Conservation (phyloP, 2,113 vertebrate genomes). For the Oncorhynchus keta region DNA sequence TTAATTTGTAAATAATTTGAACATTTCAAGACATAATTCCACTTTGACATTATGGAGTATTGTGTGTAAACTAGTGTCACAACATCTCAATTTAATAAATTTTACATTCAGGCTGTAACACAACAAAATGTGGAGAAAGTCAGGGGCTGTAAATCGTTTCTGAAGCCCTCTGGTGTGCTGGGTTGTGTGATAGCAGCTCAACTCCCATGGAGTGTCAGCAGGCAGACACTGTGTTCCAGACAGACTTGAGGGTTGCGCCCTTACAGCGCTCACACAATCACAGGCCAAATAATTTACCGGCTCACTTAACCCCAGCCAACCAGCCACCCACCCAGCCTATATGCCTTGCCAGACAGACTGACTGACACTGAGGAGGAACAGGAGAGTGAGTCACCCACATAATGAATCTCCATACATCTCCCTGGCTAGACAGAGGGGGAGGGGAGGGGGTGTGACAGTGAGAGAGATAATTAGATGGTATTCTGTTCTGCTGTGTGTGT, state of each 20-base stretch:
- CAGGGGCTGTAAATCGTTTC: no score
- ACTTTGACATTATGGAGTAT: no score
- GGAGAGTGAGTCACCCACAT: conserved; percentile 15
- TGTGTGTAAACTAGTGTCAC: no score
- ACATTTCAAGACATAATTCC: no score
- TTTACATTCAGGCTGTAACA: no score
- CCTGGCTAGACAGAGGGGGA: conserved; percentile 17
- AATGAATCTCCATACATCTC: conserved; percentile 16
- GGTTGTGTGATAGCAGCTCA: conserved; percentile 8
- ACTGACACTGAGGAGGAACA: neutral
- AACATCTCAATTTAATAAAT: no score
- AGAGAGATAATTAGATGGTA: conserved; percentile 22
- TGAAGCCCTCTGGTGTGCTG: neutral
- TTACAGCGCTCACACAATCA: conserved; percentile 21
- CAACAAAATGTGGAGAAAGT: no score
- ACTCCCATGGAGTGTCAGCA: conserved; percentile 11
- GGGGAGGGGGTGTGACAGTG: neutral
- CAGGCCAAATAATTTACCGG: conserved; percentile 29
- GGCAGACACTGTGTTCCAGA: conserved; percentile 18
- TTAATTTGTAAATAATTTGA: no score
- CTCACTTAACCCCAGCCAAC: conserved; percentile 30
- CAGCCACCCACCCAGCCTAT: conserved; percentile 12
- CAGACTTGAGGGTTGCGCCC: conserved; percentile 31
- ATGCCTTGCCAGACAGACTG: conserved; percentile 30
- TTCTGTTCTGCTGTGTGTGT: neutral